Base-by-base conservation (phyloP, 2,888 invertebrate species). In the Platynereis dumerilii region DNA sequence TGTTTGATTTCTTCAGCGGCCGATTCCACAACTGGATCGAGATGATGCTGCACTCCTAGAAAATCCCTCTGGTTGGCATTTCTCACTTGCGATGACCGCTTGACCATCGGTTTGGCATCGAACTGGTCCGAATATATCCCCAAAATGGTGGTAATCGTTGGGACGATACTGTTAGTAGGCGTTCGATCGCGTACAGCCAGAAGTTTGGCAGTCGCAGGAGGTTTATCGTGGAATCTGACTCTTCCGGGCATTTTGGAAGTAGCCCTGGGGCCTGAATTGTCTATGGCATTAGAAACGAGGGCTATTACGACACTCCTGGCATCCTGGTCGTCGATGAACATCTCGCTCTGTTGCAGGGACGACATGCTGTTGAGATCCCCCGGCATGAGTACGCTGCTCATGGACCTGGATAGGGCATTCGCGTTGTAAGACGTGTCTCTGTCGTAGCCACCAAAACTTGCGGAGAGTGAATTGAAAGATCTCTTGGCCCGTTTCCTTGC, bases 121-220 rank as follows among this genome's bases (percentile, higher is more conserved):
- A 76, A 79, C 64, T 80, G 80, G 28, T 80, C 79, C 1, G 78
- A 77, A 68, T 80, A 80, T 20, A 78, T 74, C 60, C 71, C 72
- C 65, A 80, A 80, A 52, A 80, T 69, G 1, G 75, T 73, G 15
- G 72, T 69, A 74, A 78, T 75, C 54, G 75, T 75, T 0, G 76
- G 74, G 20, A 74, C 27, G 2, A 54, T 42, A 17, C 27, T 59
- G 20, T 29, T 48, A 24, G 45, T 15, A 17, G 59, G 28, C 27
- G 52, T 20, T 26, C 39, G 52, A 20, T 42, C 59, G 12, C 69
- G 44, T 12, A 77, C 56, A 2, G 76, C 73, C 64, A 76, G 60
- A n/a, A 79, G 72, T 67, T 78, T 77, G 29, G 78, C 76, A 2
- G 78, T 77, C 20, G 78, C 70, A 3, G 79, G 78, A 59, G 73